A percentile compares a stretch with the other conserved stretches of the same genome.
phyloP scores from a whole-genome alignment of 2,888 invertebrate species.

The Margaritifera margaritifera region DNA sequence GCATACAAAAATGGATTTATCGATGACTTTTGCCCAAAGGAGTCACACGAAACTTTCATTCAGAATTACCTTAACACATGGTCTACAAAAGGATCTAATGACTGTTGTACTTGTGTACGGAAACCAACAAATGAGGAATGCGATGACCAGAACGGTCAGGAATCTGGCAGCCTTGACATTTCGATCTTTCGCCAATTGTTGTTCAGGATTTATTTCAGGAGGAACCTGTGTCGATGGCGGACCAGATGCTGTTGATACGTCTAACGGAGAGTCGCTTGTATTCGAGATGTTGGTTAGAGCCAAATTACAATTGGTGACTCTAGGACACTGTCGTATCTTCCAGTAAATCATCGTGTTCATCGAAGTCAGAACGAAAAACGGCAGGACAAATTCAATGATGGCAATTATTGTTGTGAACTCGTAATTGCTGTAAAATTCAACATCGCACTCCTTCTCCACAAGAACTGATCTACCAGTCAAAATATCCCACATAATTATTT shows the following conservation, averaged over 20 bases:
- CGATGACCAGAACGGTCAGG: conserved; percentile 45
- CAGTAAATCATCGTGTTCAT: conserved; percentile 45
- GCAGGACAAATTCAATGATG: conserved; percentile 49
- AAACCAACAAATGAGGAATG: conserved; percentile 48
- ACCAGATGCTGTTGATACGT: not conserved
- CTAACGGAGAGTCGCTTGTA: not conserved
- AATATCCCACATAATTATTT: conserved; percentile 53
- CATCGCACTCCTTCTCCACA: conserved; percentile 48
- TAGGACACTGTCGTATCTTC: conserved; percentile 37
- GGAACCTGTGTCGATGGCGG: not conserved
- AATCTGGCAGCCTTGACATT: conserved; percentile 43
- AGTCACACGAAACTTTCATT: conserved; percentile 86
- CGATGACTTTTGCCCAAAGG: conserved; percentile 52
- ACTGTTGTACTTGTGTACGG: conserved; percentile 52
- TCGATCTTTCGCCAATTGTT: conserved; percentile 2
- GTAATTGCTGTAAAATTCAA: conserved; percentile 45
- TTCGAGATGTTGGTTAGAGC: no score
- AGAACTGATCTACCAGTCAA: conserved; percentile 44
- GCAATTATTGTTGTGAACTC: conserved; percentile 43
- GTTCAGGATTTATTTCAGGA: not conserved
- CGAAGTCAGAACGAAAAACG: conserved; percentile 35
- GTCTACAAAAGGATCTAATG: conserved; percentile 66
- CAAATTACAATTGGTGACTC: no score
- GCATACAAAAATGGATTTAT: conserved; percentile 64
- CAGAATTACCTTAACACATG: conserved; percentile 91